A percentile compares a stretch with the other conserved stretches of the same genome.
Conservation (phyloP, 2,113 vertebrate species). For the Leptosomus discolor region DNA sequence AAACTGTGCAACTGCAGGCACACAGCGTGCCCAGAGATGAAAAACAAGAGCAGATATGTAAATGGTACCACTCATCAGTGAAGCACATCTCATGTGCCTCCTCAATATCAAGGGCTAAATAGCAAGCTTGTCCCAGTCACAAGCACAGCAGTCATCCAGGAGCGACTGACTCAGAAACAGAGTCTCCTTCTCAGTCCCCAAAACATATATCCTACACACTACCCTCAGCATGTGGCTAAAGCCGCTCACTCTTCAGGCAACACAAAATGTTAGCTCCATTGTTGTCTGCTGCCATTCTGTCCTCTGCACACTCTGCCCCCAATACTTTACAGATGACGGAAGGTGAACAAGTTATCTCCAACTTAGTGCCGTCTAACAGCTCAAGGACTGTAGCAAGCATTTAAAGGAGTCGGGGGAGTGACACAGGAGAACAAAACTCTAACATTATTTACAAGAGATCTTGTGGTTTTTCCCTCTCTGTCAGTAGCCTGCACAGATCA, state of each 20-base stretch:
- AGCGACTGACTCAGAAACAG: neutral
- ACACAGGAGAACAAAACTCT: neutral
- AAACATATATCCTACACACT: neutral
- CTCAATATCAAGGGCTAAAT: slow-evolving; percentile 1
- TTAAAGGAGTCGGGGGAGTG: neutral
- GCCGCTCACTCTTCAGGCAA: neutral
- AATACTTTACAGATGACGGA: neutral
- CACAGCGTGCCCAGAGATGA: neutral
- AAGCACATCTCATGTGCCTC: slow-evolving; percentile 38
- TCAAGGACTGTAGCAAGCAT: neutral
- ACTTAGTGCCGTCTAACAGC: neutral
- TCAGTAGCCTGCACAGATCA: neutral
- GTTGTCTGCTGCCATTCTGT: neutral
- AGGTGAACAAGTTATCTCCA: neutral
- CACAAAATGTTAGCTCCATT: neutral
- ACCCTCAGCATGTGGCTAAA: neutral
- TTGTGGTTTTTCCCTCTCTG: neutral
- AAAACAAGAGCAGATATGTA: slow-evolving; percentile 29
- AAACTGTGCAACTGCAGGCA: neutral
- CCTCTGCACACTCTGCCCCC: neutral
- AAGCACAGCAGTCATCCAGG: neutral
- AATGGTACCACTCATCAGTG: neutral
- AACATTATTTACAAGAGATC: neutral
- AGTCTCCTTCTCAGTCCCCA: neutral
- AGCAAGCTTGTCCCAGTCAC: slow-evolving; percentile 28